A percentile compares a stretch with the other conserved stretches of the same genome.
Conservation (phyloP, 2,797 vertebrate genomes). For the Lacerta agilis region DNA sequence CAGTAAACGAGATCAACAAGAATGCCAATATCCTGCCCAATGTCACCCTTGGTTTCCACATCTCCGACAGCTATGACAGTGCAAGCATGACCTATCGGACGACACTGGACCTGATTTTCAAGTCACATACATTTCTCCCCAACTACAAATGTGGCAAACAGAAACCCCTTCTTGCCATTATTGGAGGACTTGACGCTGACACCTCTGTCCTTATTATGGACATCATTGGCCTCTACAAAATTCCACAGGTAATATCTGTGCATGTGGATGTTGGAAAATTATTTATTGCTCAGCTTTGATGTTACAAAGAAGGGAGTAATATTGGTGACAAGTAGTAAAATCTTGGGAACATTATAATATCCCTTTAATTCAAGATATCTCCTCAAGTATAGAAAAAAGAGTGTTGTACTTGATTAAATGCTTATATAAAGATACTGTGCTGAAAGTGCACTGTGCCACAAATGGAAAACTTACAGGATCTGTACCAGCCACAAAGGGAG, state of each 20-base stretch:
- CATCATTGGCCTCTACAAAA: not conserved
- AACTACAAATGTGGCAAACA: not conserved
- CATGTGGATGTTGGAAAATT: too few relatives aligned
- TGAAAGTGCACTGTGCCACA: too few relatives aligned
- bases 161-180: not conserved
- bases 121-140: not conserved
- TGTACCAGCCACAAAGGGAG: too few relatives aligned
- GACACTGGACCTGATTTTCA: not conserved
- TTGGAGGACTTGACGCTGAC: not conserved
- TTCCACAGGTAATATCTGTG: constrained; percentile 11
- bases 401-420: too few relatives aligned
- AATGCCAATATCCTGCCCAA: not conserved
- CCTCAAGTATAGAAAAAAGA: too few relatives aligned
- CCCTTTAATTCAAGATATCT: not conserved
- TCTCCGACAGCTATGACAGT: not conserved
- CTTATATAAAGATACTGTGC: too few relatives aligned
- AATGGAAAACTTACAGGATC: too few relatives aligned
- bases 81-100: not conserved
- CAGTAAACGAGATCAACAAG: not conserved
- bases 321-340: not conserved
- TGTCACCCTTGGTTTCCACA: not conserved
- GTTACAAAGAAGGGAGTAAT: not conserved
- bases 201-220: not conserved
- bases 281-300: too few relatives aligned
- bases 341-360: not conserved